phyloP scores from a whole-genome alignment of 2,113 vertebrate genomes.

The Trematomus loennbergii region DNA sequence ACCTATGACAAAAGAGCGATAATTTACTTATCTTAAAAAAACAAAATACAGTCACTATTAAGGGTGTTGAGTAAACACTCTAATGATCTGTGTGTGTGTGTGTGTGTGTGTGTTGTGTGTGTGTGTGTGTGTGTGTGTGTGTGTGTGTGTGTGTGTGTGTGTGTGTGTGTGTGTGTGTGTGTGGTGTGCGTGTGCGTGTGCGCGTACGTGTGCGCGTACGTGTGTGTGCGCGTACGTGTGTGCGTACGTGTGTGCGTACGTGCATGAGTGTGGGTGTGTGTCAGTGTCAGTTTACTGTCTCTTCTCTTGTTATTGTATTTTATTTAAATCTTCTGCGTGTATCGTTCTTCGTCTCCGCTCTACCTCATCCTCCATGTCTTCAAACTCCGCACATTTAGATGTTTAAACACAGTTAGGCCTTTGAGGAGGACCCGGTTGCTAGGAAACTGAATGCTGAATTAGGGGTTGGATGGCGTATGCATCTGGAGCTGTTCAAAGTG shows the following conservation, averaged over 20 bases:
- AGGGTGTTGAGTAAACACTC: neutral
- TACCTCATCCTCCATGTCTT: constrained; percentile 39
- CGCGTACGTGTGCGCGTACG: neutral
- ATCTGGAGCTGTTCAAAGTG: constrained; percentile 67
- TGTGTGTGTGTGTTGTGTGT: constrained; percentile 15
- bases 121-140: neutral
- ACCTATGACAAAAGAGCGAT: neutral
- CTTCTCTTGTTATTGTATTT: constrained; percentile 18
- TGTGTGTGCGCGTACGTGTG: neutral
- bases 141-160: constrained; percentile 2
- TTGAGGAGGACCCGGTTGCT: constrained; percentile 74
- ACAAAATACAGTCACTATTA: neutral
- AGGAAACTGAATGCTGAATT: constrained; percentile 74
- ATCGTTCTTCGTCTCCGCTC: constrained; percentile 10
- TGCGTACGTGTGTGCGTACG: neutral
- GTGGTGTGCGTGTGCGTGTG: neutral
- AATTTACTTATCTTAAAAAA: neutral
- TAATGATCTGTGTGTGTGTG: neutral
- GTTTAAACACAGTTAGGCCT: constrained; percentile 65
- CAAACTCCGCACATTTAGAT: constrained; percentile 45
- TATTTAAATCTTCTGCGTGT: neutral
- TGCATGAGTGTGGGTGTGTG: neutral
- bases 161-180: neutral
- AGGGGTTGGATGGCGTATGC: constrained; percentile 43
- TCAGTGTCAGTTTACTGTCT: too few relatives aligned